A percentile compares a stretch with the other conserved stretches of the same genome.
These are phyloP conservation scores for Copidosoma aretas DNA, from an alignment of 2,888 invertebrate genomes.

Conservation along the genomic window DNA sequence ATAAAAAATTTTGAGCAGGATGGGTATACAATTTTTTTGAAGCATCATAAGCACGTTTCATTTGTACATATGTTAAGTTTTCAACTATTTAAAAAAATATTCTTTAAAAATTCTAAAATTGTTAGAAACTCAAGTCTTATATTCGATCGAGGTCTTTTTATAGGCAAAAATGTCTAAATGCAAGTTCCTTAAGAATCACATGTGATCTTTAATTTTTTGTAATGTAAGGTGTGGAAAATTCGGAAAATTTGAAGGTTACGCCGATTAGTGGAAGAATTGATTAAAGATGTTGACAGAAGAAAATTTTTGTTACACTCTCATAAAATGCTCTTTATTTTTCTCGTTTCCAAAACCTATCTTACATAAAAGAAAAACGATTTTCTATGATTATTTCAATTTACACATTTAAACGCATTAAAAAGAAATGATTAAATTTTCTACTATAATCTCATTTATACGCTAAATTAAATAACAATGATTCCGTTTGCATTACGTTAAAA, in stretches of 20 bases:
- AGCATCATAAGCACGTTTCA: conserved; percentile 39
- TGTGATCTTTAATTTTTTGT: conserved; percentile 2
- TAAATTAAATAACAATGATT: conserved; percentile 20
- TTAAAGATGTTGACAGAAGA: neutral
- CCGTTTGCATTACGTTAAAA: conserved; percentile 6
- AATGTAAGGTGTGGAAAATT: conserved; percentile 4
- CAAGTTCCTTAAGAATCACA: conserved; percentile 12
- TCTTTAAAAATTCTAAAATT: conserved; percentile 17
- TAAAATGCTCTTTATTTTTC: conserved; percentile 38
- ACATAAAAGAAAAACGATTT: conserved; percentile 25
- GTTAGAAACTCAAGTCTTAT: conserved; percentile 16
- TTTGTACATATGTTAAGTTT: conserved; percentile 46
- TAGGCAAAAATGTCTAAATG: conserved; percentile 7
- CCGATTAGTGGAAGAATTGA: conserved; percentile 29
- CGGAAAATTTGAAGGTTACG: conserved; percentile 27
- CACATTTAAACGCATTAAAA: neutral
- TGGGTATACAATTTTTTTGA: conserved; percentile 30
- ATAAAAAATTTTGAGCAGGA: conserved; percentile 40
- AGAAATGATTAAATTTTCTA: conserved; percentile 15
- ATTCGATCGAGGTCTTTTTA: conserved; percentile 8
- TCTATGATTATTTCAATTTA: conserved; percentile 27
- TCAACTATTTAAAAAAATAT: conserved; percentile 5
- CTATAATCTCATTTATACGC: conserved; percentile 16
- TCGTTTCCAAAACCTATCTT: conserved; percentile 32
- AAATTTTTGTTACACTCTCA: conserved; percentile 12